Evolutionary conservation across 2,888 invertebrate genomes (phyloP).

Genomic region (Lepidocyrtoides sp.): DNA sequence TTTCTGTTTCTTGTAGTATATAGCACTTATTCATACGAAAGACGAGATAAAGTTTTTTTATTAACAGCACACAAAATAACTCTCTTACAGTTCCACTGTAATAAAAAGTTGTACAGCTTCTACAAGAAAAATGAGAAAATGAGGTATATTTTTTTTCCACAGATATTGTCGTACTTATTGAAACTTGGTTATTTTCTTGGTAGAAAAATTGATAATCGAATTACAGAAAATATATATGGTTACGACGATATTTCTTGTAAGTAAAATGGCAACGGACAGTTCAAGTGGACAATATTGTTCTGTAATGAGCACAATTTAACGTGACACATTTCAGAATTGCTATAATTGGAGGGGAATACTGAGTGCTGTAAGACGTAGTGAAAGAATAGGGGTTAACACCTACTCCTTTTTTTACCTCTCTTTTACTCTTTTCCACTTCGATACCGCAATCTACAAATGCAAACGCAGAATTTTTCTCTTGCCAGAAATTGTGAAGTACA

Average conservation of each 20-base stretch:
- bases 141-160: not conserved
- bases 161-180: not conserved
- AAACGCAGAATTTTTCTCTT: constrained; percentile 5
- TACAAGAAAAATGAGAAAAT: not conserved
- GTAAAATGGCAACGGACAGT: not conserved
- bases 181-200: not conserved
- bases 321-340: not conserved
- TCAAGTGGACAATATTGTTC: not conserved
- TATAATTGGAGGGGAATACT: too few relatives aligned
- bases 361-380: too few relatives aligned
- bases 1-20: too few relatives aligned
- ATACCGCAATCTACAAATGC: not conserved
- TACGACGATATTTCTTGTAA: not conserved
- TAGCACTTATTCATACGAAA: not conserved
- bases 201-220: not conserved
- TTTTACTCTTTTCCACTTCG: too few relatives aligned
- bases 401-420: too few relatives aligned
- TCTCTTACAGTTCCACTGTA: too few relatives aligned
- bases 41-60: not conserved
- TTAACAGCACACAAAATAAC: not conserved
- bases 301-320: constrained; percentile 30
- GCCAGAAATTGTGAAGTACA: constrained; percentile 51
- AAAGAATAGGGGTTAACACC: not conserved
- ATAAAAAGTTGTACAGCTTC: not conserved
- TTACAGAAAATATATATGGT: not conserved